Percentiles rank a stretch among this genome's conserved stretches.
Conservation (phyloP, 1,140 invertebrate genomes). For the Arion vulgaris region DNA sequence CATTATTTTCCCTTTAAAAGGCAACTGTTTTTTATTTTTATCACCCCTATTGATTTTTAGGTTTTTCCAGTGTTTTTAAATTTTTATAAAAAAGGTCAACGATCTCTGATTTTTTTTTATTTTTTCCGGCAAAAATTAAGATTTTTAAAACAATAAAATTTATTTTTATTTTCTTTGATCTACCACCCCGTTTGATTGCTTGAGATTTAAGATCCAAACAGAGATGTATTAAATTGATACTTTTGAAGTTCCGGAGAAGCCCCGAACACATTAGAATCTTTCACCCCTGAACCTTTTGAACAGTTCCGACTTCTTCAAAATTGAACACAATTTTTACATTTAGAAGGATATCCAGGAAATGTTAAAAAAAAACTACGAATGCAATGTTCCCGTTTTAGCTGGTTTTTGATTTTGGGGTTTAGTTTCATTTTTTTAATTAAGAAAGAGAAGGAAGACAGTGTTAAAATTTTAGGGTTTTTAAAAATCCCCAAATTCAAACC, state of each 20-base stretch:
- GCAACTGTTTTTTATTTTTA: not conserved
- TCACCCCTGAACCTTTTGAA: not conserved
- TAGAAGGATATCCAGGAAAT: not conserved
- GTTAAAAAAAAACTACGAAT: not conserved
- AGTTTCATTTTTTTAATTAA: not conserved
- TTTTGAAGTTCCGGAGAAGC: not conserved
- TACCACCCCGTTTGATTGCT: not conserved
- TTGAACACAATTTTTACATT: not conserved
- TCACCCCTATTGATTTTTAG: not conserved
- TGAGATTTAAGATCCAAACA: not conserved
- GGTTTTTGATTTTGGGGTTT: not conserved
- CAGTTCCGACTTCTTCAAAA: not conserved
- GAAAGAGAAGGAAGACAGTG: not conserved
- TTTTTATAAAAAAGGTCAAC: not conserved
- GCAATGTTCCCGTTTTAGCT: not conserved
- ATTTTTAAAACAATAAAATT: not conserved
- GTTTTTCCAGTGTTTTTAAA: not conserved
- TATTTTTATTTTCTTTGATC: not conserved
- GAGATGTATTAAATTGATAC: not conserved
- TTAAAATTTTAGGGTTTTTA: not conserved
- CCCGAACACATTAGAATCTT: not conserved
- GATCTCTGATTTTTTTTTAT: not conserved
- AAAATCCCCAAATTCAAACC: not conserved
- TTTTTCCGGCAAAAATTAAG: not conserved
- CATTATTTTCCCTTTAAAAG: not conserved